phyloP scores from a whole-genome alignment of 2,113 vertebrate species.

The Scolopax mira region DNA sequence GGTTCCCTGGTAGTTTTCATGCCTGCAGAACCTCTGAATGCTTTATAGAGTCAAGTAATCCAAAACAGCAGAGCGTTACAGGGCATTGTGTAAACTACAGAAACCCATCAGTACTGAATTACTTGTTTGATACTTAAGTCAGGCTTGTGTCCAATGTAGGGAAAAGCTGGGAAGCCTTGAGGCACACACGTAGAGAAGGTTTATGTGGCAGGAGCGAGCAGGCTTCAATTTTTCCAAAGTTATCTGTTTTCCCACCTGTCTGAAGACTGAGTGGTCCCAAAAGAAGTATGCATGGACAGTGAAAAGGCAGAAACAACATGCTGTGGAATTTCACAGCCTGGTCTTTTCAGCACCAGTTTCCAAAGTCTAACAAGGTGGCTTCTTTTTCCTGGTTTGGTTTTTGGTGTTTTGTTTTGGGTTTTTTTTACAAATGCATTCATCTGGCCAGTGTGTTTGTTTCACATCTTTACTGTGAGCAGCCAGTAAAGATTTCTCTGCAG shows the following conservation, averaged over 20 bases:
- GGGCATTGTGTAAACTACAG: neutral
- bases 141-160: neutral
- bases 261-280: neutral
- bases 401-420: neutral
- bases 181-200: neutral
- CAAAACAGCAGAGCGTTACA: neutral
- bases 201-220: neutral
- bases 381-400: neutral
- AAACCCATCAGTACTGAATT: neutral
- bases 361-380: neutral
- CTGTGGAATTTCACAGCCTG: slow-evolving; percentile 7
- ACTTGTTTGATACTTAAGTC: neutral
- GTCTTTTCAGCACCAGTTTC: neutral
- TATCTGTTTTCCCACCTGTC: neutral
- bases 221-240: neutral
- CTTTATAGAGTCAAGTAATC: neutral
- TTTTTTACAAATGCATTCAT: neutral
- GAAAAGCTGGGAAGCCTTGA: neutral
- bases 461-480: neutral
- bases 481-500: neutral
- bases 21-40: neutral
- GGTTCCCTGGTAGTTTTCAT: neutral
- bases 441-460: neutral
- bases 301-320: neutral
- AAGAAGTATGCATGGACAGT: neutral